These are phyloP conservation scores for Heliothis peltigera DNA, from an alignment of 2,888 invertebrate species.

Conservation along the genomic window DNA sequence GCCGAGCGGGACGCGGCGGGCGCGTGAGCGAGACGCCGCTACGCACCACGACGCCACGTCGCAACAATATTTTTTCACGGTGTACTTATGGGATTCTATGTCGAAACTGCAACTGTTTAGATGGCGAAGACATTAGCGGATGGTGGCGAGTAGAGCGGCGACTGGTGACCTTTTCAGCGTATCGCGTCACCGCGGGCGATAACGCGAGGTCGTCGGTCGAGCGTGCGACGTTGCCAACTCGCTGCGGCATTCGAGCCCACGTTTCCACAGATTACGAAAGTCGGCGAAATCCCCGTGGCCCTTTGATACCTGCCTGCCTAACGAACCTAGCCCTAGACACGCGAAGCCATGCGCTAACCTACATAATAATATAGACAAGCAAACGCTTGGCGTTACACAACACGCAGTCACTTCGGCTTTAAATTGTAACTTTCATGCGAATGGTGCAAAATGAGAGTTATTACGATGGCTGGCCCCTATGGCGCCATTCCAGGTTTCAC, in stretches of 20 bases:
- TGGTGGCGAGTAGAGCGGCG: constrained; percentile 74
- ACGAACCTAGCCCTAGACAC: constrained; percentile 70
- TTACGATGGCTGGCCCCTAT: constrained; percentile 64
- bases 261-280: constrained; percentile 81
- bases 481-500: constrained; percentile 69
- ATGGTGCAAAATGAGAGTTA: constrained; percentile 69
- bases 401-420: constrained; percentile 35
- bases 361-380: constrained; percentile 53
- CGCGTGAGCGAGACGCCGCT: constrained; percentile 79
- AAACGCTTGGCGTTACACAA: constrained; percentile 51
- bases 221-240: constrained; percentile 86
- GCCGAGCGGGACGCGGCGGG: constrained; percentile 79
- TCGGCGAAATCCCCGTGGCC: constrained; percentile 80
- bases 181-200: constrained; percentile 86
- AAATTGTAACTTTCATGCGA: constrained; percentile 56
- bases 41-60: constrained; percentile 68
- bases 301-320: constrained; percentile 73
- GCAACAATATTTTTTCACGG: constrained; percentile 76
- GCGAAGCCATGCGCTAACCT: constrained; percentile 65
- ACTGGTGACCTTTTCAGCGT: constrained; percentile 86
- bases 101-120: constrained; percentile 84
- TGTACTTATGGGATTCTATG: constrained; percentile 82
- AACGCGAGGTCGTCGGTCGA: constrained; percentile 87
- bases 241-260: constrained; percentile 78
- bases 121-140: constrained; percentile 82